These are phyloP conservation scores for Asteroscopus sphinx DNA, from an alignment of 2,888 invertebrate genomes.

Conservation along the genomic window DNA sequence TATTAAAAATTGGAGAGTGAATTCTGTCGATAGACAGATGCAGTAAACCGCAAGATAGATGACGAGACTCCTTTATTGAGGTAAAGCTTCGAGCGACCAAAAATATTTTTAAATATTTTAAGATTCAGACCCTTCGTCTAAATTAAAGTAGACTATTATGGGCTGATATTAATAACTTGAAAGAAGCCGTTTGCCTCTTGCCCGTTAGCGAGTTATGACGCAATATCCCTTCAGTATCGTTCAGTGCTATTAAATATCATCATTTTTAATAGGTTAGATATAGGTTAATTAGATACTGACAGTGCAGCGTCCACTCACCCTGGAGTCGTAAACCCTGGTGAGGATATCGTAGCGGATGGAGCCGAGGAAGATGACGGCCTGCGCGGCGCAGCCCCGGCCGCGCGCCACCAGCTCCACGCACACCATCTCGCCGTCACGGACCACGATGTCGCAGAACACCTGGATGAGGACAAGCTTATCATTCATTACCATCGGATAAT, in stretches of 20 bases:
- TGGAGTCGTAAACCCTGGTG: conserved; percentile 98
- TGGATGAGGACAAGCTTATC: conserved; percentile 45
- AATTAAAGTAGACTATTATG: background rate
- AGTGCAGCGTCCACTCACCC: conserved; percentile 90
- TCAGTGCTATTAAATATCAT: too few species aligned
- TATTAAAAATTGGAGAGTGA: background rate
- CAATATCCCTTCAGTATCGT: background rate
- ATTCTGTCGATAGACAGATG: too few species aligned
- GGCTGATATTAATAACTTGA: background rate
- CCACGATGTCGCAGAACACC: conserved; percentile 98
- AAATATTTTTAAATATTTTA: background rate
- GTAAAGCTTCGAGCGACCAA: background rate
- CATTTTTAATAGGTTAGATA: too few species aligned
- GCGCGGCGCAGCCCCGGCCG: conserved; percentile 95
- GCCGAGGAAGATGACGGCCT: conserved; percentile 98
- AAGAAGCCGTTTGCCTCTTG: background rate
- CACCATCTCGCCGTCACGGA: conserved; percentile 99
- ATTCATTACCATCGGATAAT: too few species aligned
- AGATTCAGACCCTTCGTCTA: background rate
- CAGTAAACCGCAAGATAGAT: background rate
- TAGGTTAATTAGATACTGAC: too few species aligned
- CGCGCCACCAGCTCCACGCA: conserved; percentile 99
- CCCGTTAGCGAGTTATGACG: background rate
- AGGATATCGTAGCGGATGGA: conserved; percentile 99
- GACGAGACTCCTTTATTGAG: background rate